Percentiles rank a stretch among this genome's conserved stretches.
Evolutionary conservation across 2,888 invertebrate species (phyloP).

Genomic region (Nomada ruficornis): DNA sequence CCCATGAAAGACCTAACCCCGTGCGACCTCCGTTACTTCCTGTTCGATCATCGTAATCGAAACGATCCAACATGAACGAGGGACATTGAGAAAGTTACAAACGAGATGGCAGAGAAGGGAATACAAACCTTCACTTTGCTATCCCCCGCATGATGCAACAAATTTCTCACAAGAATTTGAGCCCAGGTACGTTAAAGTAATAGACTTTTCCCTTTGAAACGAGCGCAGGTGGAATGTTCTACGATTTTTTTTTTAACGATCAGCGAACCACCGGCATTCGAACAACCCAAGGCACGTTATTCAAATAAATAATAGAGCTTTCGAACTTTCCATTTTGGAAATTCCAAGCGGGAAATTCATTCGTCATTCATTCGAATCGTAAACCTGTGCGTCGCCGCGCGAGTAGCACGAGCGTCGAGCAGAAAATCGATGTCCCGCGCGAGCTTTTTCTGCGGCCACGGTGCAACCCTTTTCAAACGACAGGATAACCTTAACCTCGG

Average conservation of each 20-base stretch:
- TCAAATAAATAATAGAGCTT: too few relatives aligned
- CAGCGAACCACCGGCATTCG: too few relatives aligned
- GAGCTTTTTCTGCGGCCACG: conserved; percentile 39
- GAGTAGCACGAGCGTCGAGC: conserved; percentile 40
- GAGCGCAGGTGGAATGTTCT: neutral
- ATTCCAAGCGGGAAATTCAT: neutral
- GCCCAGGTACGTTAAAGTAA: too few relatives aligned
- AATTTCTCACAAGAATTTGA: neutral
- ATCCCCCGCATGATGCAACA: neutral
- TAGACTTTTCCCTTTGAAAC: neutral
- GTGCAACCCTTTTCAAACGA: conserved; percentile 49
- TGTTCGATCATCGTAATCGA: conserved; percentile 59
- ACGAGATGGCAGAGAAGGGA: neutral
- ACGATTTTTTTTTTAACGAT: neutral
- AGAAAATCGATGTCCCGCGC: conserved; percentile 39
- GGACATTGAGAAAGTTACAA: neutral
- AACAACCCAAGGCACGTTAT: too few relatives aligned
- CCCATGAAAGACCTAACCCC: conserved; percentile 73
- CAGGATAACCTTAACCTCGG: conserved; percentile 68
- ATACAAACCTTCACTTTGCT: too few relatives aligned
- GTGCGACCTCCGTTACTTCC: conserved; percentile 78
- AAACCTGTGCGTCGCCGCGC: neutral
- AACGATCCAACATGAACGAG: neutral
- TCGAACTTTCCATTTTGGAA: too few relatives aligned
- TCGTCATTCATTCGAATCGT: neutral